These are phyloP conservation scores for Notothenia rossii DNA, from an alignment of 2,113 vertebrate genomes.

Conservation along the genomic window DNA sequence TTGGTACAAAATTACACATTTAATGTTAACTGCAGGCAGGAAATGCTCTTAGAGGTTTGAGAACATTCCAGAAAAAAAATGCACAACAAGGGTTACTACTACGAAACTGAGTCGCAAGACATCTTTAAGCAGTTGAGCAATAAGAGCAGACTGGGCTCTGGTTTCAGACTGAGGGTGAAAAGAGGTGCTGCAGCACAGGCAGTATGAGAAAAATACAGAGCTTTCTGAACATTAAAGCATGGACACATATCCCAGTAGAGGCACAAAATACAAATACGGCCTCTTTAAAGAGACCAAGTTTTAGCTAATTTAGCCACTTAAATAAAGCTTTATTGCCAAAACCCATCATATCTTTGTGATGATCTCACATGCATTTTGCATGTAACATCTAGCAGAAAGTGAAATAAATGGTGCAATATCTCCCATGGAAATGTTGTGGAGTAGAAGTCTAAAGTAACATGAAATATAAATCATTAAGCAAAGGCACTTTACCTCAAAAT, in stretches of 20 bases:
- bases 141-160: too few relatives aligned
- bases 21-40: not conserved
- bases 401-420: not conserved
- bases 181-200: too few relatives aligned
- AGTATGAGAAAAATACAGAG: too few relatives aligned
- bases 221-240: too few relatives aligned
- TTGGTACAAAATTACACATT: not conserved
- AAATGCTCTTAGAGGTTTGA: not conserved
- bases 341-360: not conserved
- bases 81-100: too few relatives aligned
- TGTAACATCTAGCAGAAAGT: not conserved
- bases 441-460: not conserved
- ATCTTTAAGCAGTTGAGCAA: too few relatives aligned
- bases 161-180: too few relatives aligned
- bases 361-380: not conserved
- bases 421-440: not conserved
- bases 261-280: too few relatives aligned
- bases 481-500: not conserved
- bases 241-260: too few relatives aligned
- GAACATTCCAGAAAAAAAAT: not conserved
- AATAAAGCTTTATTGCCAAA: not conserved
- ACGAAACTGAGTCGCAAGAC: too few relatives aligned
- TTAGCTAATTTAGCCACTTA: not conserved
- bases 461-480: constrained; percentile 9
- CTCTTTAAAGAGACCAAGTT: too few relatives aligned